Evolutionary conservation across 2,888 invertebrate genomes (phyloP).

Genomic region (Macrosiphum euphorbiae): DNA sequence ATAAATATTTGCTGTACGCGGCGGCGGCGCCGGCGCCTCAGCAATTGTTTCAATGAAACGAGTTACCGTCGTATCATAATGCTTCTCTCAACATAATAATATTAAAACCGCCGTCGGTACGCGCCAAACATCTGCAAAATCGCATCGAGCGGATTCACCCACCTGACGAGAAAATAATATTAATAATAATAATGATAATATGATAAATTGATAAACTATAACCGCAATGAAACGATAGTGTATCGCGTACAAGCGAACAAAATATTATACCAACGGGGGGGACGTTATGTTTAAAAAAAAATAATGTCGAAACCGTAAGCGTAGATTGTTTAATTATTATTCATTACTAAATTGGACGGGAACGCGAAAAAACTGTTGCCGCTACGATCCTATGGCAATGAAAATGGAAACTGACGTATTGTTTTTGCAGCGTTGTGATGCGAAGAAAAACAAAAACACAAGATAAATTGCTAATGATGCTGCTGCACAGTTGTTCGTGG

Average conservation of each 20-base stretch:
- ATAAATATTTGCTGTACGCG: not conserved
- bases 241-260: too few relatives aligned
- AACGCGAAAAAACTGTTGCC: not conserved
- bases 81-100: not conserved
- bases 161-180: not conserved
- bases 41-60: not conserved
- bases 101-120: not conserved
- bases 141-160: not conserved
- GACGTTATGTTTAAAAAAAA: too few relatives aligned
- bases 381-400: not conserved
- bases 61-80: not conserved
- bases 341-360: not conserved
- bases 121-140: not conserved
- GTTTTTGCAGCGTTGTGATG: not conserved
- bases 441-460: constrained; percentile 22
- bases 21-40: not conserved
- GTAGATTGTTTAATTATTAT: not conserved
- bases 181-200: not conserved
- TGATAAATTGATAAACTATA: not conserved
- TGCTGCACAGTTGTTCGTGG: not conserved
- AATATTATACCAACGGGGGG: too few relatives aligned
- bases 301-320: too few relatives aligned
- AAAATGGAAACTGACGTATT: not conserved
- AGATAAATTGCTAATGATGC: constrained; percentile 25
- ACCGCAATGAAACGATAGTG: too few relatives aligned